A percentile compares a stretch with the other conserved stretches of the same genome.
Evolutionary conservation across 2,888 invertebrate species (phyloP).

Genomic region (Fragum fragum): DNA sequence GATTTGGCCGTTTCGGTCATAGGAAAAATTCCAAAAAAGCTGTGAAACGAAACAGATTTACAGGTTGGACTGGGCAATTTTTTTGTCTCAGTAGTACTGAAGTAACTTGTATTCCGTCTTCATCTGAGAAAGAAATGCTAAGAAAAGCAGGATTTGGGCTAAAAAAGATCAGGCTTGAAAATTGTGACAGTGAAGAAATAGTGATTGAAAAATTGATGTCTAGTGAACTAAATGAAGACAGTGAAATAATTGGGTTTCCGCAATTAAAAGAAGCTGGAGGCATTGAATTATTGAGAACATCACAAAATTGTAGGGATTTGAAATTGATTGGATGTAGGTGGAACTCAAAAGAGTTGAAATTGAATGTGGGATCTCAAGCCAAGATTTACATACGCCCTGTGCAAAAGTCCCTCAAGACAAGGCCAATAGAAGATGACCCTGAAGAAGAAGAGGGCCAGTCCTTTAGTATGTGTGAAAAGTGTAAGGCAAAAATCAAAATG

Average conservation of each 20-base stretch:
- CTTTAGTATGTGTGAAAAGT: slow-evolving; percentile 25
- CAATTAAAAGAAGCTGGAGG: slow-evolving; percentile 36
- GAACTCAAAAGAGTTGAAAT: slow-evolving; percentile 36
- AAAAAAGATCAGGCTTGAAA: slow-evolving; percentile 35
- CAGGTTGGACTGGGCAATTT: slow-evolving; percentile 42
- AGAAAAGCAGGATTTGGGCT: slow-evolving; percentile 31
- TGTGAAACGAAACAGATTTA: neutral
- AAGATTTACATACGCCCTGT: slow-evolving; percentile 48
- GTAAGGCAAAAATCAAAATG: slow-evolving; percentile 18
- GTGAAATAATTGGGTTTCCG: slow-evolving; percentile 21
- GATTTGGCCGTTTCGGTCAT: neutral
- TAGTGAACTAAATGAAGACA: neutral
- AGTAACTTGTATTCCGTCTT: slow-evolving; percentile 11
- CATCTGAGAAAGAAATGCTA: slow-evolving; percentile 37
- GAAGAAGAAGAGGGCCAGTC: neutral
- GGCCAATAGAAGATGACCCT: neutral
- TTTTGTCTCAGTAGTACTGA: slow-evolving; percentile 17
- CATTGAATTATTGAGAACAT: slow-evolving; percentile 48
- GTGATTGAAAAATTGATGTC: slow-evolving; percentile 8
- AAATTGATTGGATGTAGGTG: slow-evolving; percentile 27
- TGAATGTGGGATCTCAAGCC: slow-evolving; percentile 38
- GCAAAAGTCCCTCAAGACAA: slow-evolving; percentile 16
- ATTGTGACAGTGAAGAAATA: slow-evolving; percentile 1
- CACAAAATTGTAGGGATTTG: slow-evolving; percentile 37
- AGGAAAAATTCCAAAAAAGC: slow-evolving; percentile 1